Evolutionary conservation across 2,797 vertebrate genomes (phyloP), one percentile per base, ranked within the genome.

Genomic region (Cossypha heuglini): DNA sequence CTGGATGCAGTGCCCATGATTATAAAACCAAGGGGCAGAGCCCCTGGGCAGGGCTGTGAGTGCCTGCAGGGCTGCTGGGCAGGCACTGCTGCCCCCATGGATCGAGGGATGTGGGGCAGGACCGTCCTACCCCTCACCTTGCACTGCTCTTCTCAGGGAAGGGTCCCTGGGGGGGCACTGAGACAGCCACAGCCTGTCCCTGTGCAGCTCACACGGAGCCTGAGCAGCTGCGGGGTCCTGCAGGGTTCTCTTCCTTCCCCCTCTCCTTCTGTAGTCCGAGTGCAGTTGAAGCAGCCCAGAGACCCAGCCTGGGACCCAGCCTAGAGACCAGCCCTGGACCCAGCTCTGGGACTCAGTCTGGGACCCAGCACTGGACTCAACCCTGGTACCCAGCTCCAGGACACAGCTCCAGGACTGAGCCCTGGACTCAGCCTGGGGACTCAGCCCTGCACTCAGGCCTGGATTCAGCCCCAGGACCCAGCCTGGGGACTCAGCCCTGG

Each of bases 221-320:
- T 0, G 1, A 43, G 45, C 37, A 31, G 58, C 63, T 25, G 26
- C 0, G 0, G 48, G 13, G 16, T 25, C 6, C 2, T 20, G 58
- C 0, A 0, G 43, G 12, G 42, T 42, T 6, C 40, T 42, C 40
- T 42, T 64, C 38, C 38, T 80, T 9, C 7, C 12, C 8, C 8
- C n/a, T 29, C 6, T 52, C 33, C 38, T 2, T 3, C 62, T 19
- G 58, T 31, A 40, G 55, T 22, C 16, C 33, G 11, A 9, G 18
- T 2, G 42, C 59, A 43, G 51, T 51, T 69, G 42, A 51, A n/a
- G 62, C 71, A 17, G 37, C 21, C 9, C 25, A 7, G 31, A 40
- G 21, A 40, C 45, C 12, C 43, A 45, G 43, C 20, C 43, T 9
- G 11, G 6, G 45, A 19, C 16, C 5, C 37, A 37, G 37, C 37